Percentiles rank a stretch among this genome's conserved stretches.
phyloP scores from a whole-genome alignment of 2,113 vertebrate species.

The Alaudala cheleensis region DNA sequence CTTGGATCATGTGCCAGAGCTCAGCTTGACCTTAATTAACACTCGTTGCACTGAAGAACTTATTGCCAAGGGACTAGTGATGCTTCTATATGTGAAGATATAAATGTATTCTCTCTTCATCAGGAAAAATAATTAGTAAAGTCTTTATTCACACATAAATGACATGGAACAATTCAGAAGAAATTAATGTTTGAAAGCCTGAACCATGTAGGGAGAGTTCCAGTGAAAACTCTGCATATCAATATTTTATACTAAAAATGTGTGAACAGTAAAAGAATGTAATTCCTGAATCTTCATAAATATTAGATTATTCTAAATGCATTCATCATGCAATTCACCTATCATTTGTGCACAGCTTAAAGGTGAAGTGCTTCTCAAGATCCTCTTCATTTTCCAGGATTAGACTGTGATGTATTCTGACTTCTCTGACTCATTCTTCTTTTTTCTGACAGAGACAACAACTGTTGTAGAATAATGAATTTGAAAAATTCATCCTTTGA shows the following conservation, averaged over 20 bases:
- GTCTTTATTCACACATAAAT: background rate
- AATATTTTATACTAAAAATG: slow-evolving; percentile 43
- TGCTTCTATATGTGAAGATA: background rate
- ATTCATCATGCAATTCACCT: background rate
- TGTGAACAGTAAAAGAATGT: background rate
- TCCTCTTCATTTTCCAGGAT: background rate
- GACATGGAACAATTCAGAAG: background rate
- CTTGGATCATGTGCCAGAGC: background rate
- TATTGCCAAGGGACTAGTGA: background rate
- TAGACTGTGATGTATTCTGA: slow-evolving; percentile 1
- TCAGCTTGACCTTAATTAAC: background rate
- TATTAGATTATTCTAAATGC: slow-evolving; percentile 37
- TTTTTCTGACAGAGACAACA: background rate
- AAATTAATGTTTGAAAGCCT: background rate
- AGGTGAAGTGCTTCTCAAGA: slow-evolving; percentile 16
- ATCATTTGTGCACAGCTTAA: background rate
- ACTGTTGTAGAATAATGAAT: background rate
- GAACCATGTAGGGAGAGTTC: background rate
- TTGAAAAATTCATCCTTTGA: background rate
- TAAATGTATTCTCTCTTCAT: background rate
- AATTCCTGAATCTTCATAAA: slow-evolving; percentile 36
- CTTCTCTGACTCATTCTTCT: background rate
- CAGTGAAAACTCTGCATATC: background rate
- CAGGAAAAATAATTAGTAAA: background rate
- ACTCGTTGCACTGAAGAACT: background rate